Percentiles rank a stretch among this genome's conserved stretches.
These are phyloP conservation scores for Anguilla japonica DNA, from an alignment of 2,113 vertebrate species.

Conservation along the genomic window DNA sequence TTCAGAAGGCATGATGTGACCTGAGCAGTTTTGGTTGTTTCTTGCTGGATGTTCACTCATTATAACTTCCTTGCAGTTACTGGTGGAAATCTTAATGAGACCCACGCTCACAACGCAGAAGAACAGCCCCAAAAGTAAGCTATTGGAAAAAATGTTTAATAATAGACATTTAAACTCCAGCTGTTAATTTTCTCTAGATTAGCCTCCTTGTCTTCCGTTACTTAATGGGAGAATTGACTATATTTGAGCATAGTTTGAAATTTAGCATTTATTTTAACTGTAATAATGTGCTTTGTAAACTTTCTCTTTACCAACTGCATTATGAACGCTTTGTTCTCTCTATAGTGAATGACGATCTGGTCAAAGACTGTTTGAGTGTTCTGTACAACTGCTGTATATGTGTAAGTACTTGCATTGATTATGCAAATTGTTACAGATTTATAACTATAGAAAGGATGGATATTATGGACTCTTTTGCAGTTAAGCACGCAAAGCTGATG, in stretches of 20 bases:
- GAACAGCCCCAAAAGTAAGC: slow-evolving; percentile 91
- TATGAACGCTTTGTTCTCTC: slow-evolving; percentile 38
- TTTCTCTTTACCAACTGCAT: background rate
- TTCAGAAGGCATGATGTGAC: background rate
- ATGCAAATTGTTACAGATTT: background rate
- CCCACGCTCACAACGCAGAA: slow-evolving; percentile 93
- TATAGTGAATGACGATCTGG: slow-evolving; percentile 84
- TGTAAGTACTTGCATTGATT: slow-evolving; percentile 68
- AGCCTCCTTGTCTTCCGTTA: background rate
- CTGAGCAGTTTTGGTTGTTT: background rate
- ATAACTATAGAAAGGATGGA: background rate
- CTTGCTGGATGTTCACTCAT: background rate
- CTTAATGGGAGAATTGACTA: background rate
- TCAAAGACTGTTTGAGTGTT: slow-evolving; percentile 86
- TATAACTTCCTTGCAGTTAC: slow-evolving; percentile 70
- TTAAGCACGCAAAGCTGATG: background rate
- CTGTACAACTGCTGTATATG: slow-evolving; percentile 89
- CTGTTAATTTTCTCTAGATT: background rate
- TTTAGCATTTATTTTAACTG: background rate
- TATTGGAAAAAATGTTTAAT: slow-evolving; percentile 25
- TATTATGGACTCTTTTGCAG: background rate
- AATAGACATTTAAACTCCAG: background rate
- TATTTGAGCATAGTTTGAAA: background rate
- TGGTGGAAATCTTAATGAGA: slow-evolving; percentile 97
- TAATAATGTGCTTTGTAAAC: background rate